A percentile compares a stretch with the other conserved stretches of the same genome.
Evolutionary conservation across 1,140 invertebrate species (phyloP).

Genomic region (Homalodisca vitripennis): DNA sequence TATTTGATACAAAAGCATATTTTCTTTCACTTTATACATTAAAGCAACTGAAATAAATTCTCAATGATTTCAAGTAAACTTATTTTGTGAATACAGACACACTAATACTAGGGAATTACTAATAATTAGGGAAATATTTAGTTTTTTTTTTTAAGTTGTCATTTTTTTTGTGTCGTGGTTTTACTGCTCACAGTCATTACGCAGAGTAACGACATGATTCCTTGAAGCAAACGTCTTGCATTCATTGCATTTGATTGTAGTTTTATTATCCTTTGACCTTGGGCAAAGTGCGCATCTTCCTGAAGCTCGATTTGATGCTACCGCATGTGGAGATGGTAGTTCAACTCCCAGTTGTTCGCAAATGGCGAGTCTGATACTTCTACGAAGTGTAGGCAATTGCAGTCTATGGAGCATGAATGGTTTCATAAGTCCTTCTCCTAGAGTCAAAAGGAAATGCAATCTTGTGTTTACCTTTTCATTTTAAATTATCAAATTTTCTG

Average conservation of each 20-base stretch:
- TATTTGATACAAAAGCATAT: too few species aligned
- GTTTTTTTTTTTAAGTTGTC: too few species aligned
- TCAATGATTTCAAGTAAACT: too few species aligned
- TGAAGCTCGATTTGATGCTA: too few species aligned
- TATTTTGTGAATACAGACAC: too few species aligned
- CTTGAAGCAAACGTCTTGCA: slow-evolving; percentile 12
- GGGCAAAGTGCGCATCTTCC: too few species aligned
- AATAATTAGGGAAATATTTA: too few species aligned
- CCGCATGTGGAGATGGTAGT: too few species aligned
- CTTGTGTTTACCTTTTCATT: neutral
- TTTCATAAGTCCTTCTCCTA: neutral
- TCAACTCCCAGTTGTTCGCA: neutral
- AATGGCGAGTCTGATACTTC: neutral
- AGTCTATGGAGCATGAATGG: neutral
- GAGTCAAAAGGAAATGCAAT: neutral
- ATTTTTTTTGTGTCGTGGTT: too few species aligned
- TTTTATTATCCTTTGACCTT: slow-evolving; percentile 7
- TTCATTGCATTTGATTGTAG: slow-evolving; percentile 1
- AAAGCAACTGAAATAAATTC: too few species aligned
- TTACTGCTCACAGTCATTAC: slow-evolving; percentile 12
- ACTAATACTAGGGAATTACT: too few species aligned
- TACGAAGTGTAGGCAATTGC: neutral
- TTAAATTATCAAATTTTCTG: neutral
- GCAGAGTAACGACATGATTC: neutral
- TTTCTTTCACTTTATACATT: too few species aligned